phyloP scores from a whole-genome alignment of 2,888 invertebrate species.

The Spilosoma lubricipeda region DNA sequence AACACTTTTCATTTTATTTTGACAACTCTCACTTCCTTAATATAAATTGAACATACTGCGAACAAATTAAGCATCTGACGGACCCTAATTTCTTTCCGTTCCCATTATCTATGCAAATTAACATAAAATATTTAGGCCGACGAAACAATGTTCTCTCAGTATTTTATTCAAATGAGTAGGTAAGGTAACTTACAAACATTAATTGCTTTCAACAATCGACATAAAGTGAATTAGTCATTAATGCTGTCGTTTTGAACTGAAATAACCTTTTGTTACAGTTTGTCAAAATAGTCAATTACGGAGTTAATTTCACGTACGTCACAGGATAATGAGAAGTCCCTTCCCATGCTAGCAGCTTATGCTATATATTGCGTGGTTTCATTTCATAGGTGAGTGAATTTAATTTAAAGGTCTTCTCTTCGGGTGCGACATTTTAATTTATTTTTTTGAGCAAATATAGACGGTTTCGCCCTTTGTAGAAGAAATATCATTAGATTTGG shows the following conservation, averaged over 20 bases:
- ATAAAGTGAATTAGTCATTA: conserved; percentile 34
- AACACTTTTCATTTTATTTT: not conserved
- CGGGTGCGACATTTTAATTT: conserved; percentile 29
- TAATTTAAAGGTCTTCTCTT: conserved; percentile 22
- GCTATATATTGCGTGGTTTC: conserved; percentile 24
- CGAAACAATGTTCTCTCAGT: conserved; percentile 8
- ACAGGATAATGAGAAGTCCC: conserved; percentile 26
- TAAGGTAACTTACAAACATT: conserved; percentile 27
- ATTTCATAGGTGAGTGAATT: conserved; percentile 45
- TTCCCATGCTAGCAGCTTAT: conserved; percentile 10
- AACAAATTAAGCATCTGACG: conserved; percentile 21
- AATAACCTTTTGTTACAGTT: conserved; percentile 40
- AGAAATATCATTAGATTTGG: not conserved
- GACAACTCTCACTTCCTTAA: not conserved
- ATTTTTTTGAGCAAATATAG: conserved; percentile 14
- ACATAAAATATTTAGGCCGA: conserved; percentile 23
- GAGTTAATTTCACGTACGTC: conserved; percentile 37
- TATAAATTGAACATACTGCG: conserved; percentile 8
- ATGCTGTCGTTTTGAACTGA: conserved; percentile 18
- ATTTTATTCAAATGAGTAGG: conserved; percentile 23
- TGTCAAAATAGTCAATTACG: conserved; percentile 41
- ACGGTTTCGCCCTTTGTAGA: not conserved
- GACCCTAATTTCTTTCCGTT: conserved; percentile 13
- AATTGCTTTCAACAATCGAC: conserved; percentile 23
- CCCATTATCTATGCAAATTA: conserved; percentile 23